Conservation (phyloP, 2,888 invertebrate genomes). For the Eilema sororculum region DNA sequence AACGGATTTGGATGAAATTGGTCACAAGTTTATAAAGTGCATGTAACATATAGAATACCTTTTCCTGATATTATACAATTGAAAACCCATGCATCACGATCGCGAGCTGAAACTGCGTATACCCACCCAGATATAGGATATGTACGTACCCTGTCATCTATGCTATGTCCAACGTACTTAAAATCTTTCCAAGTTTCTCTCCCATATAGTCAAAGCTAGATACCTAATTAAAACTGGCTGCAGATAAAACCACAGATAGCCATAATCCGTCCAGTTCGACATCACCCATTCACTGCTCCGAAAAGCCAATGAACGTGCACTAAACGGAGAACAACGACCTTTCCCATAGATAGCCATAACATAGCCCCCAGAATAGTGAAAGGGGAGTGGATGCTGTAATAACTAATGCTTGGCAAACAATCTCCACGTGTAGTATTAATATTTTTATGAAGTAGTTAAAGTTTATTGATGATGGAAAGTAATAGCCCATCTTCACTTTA, state of each 20-base stretch:
- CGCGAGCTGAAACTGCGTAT: too few species aligned
- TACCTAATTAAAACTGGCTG: neutral
- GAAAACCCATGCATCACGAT: too few species aligned
- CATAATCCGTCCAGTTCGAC: neutral
- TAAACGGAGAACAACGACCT: constrained; percentile 24
- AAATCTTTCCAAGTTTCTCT: too few species aligned
- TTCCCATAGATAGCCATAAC: constrained; percentile 21
- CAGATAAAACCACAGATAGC: neutral
- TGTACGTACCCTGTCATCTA: too few species aligned
- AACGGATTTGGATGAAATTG: too few species aligned
- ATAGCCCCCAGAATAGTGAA: constrained; percentile 27
- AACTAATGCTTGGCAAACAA: constrained; percentile 14
- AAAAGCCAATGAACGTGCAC: constrained; percentile 19
- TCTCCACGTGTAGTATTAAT: constrained; percentile 9
- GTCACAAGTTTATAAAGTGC: too few species aligned
- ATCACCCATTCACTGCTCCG: neutral
- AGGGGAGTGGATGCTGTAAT: constrained; percentile 28
- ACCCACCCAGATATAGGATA: too few species aligned
- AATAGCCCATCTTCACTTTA: neutral
- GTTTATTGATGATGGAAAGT: constrained; percentile 7
- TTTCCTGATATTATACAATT: too few species aligned
- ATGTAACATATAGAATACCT: too few species aligned
- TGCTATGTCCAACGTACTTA: too few species aligned
- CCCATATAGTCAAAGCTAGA: neutral
- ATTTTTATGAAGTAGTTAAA: constrained; percentile 9